Percentiles rank a stretch among this genome's conserved stretches.
Evolutionary conservation across 1,140 invertebrate genomes (phyloP).

Genomic region (Pseudomyrmex sp.): DNA sequence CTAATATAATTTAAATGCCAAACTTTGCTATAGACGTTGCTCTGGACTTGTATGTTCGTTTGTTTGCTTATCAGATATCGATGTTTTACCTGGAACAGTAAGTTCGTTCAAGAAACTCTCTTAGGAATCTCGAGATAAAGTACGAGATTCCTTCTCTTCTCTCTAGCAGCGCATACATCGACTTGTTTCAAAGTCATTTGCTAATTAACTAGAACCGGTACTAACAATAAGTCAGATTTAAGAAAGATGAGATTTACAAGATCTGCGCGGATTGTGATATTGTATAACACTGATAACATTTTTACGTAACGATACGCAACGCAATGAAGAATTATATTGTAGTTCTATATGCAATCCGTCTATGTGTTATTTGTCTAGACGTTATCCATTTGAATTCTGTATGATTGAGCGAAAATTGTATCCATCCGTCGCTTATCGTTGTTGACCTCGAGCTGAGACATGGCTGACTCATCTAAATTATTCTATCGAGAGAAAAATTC

Average conservation of each 20-base stretch:
- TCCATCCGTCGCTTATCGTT: not conserved
- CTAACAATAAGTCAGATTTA: not conserved
- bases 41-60: constrained; percentile 12
- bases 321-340: no score
- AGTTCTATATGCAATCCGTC: not conserved
- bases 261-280: not conserved
- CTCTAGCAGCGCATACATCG: not conserved
- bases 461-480: constrained; percentile 7
- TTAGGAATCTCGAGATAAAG: not conserved
- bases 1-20: constrained; percentile 10
- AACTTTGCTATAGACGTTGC: not conserved
- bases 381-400: not conserved
- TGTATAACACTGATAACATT: not conserved
- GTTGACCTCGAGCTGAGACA: not conserved
- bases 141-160: not conserved
- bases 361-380: not conserved
- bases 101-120: not conserved
- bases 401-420: constrained; percentile 5
- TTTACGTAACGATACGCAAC: not conserved
- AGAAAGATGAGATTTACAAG: not conserved
- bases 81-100: not conserved
- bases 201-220: not conserved
- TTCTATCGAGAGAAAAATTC: constrained; percentile 10
- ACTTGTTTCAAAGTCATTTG: constrained; percentile 5
- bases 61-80: constrained; percentile 38